Evolutionary conservation across 2,797 vertebrate genomes (phyloP), one percentile per base, ranked within the genome.

Genomic region (Pterois miles): DNA sequence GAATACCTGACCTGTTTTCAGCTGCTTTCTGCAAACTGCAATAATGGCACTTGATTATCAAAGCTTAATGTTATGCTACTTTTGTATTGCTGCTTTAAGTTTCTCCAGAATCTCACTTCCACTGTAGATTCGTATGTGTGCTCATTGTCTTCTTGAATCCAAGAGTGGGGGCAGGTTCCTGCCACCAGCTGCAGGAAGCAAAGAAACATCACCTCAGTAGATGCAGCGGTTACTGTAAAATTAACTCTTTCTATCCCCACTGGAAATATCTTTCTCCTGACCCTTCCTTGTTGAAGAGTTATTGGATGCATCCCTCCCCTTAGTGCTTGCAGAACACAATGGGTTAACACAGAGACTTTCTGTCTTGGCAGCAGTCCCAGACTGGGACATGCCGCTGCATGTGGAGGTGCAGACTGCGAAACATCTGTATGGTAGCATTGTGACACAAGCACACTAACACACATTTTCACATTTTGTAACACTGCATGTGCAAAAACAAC

Each of bases 331-430:
- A 53, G 90, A 90, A 89, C 62, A 84, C 59, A 90, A 89, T 57
- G 90, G 95, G 96, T 96, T 97, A 97, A 96, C 80, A 52, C 59
- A 82, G 73, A 94, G 85, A 95, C 94, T 94, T 94, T 90, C 91
- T 88, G 88, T 76, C 82, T 94, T 97, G 96, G 97, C 96, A 91
- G 83, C 70, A 67, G 89, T 96, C 96, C 96, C 95, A 93, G 95
- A 93, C 90, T 70, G 93, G 94, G 94, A 93, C 95, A 95, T 94
- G 96, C 93, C 94, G 94, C 94, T 93, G 95, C 96, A 95, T 86
- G 92, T 90, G 94, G 94, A 96, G 93, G 91, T 96, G 93, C 93
- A 96, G 95, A 96, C 95, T 95, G 93, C 6, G 88, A 96, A 97
- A 96, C 96, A 97, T 96, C 96, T 97, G 96, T 95, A 92, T 86